phyloP scores from a whole-genome alignment of 1,140 invertebrate species.

The Pteromalus puparum region DNA sequence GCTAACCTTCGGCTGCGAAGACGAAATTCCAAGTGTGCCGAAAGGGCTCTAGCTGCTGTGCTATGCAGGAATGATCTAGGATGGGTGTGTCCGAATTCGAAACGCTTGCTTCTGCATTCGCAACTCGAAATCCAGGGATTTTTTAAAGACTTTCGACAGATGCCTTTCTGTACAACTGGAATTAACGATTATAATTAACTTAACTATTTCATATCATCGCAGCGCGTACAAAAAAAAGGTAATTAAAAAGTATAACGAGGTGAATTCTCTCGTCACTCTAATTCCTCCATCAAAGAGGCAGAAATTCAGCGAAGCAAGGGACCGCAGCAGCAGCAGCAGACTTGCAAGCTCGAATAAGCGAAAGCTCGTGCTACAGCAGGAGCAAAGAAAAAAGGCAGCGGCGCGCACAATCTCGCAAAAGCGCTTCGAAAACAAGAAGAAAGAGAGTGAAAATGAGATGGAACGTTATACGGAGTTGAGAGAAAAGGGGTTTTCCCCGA shows the following conservation, averaged over 20 bases:
- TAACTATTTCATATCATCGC: no score
- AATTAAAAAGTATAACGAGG: background rate
- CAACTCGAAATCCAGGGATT: no score
- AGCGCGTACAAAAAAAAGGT: no score
- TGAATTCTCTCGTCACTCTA: background rate
- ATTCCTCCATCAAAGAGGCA: conserved; percentile 12
- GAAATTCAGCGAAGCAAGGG: conserved; percentile 17
- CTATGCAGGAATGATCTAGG: background rate
- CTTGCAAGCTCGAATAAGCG: conserved; percentile 4
- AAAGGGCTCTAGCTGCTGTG: no score
- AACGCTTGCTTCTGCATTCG: background rate
- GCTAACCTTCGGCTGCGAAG: conserved; percentile 54
- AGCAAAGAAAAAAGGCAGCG: conserved; percentile 18
- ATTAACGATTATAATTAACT: no score
- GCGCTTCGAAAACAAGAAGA: conserved; percentile 40
- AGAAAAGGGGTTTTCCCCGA: conserved; percentile 52
- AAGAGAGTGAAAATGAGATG: conserved; percentile 51
- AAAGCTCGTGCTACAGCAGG: background rate
- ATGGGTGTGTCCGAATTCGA: background rate
- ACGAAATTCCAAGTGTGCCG: conserved; percentile 10
- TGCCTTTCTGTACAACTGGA: no score
- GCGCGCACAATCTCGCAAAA: conserved; percentile 49
- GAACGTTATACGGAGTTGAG: conserved; percentile 49
- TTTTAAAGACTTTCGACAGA: no score
- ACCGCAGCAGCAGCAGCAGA: background rate